Evolutionary conservation across 2,113 vertebrate species (phyloP).

Genomic region (Bos indicus): DNA sequence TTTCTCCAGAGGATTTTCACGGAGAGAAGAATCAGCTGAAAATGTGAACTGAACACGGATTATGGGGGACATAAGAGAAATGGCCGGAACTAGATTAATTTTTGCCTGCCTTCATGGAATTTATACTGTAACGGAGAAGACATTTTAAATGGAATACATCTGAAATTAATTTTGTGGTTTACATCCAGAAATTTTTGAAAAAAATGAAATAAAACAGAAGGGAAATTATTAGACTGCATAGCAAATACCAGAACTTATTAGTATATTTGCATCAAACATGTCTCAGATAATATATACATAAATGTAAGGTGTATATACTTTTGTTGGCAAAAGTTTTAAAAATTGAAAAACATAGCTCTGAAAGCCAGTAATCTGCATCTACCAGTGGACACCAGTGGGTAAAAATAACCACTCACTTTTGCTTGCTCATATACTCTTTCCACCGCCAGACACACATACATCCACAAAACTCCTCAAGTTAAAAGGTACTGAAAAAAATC

Average conservation of each 20-base stretch:
- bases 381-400: background rate
- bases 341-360: background rate
- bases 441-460: too few relatives aligned
- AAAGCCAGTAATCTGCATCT: background rate
- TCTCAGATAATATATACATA: background rate
- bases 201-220: background rate
- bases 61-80: background rate
- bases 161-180: background rate
- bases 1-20: background rate
- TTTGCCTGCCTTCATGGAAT: background rate
- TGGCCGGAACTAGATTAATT: background rate
- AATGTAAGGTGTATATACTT: background rate
- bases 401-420: background rate
- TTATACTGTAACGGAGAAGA: background rate
- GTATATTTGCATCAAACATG: background rate
- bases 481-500: background rate
- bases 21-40: background rate
- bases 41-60: background rate
- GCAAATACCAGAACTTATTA: background rate
- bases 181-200: background rate
- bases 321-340: background rate
- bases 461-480: background rate
- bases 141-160: background rate
- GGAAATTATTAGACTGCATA: background rate
- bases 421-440: background rate